phyloP scores from a whole-genome alignment of 2,113 vertebrate species.

The Chlamydotis undulata region DNA sequence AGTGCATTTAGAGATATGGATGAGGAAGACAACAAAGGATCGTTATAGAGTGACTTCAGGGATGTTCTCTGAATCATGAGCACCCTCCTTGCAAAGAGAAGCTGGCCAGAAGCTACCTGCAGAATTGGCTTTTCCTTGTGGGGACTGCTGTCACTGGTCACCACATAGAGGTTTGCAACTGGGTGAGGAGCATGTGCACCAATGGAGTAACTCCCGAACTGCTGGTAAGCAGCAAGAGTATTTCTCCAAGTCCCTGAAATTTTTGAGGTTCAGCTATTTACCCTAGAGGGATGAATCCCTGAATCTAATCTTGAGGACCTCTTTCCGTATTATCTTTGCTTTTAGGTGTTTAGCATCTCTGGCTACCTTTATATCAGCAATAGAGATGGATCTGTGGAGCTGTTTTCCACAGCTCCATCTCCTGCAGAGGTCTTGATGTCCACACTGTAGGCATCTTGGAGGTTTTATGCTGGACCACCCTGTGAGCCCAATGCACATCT shows the following conservation, averaged over 20 bases:
- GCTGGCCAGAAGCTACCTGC: not conserved
- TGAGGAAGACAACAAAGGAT: not conserved
- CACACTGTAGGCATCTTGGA: rapidly evolving
- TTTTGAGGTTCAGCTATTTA: not conserved
- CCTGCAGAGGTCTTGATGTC: not conserved
- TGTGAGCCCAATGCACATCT: rapidly evolving
- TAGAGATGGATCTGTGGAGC: not conserved
- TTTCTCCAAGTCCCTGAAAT: not conserved
- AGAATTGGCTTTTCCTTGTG: not conserved
- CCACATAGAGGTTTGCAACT: not conserved
- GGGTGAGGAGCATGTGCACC: not conserved
- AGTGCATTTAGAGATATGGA: not conserved
- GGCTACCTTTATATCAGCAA: not conserved
- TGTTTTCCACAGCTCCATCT: not conserved
- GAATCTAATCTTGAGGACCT: not conserved
- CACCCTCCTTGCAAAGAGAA: not conserved
- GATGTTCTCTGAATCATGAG: not conserved
- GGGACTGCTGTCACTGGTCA: not conserved
- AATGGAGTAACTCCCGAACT: not conserved
- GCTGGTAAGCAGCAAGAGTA: not conserved
- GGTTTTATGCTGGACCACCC: not conserved
- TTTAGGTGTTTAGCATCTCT: not conserved
- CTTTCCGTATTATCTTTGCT: not conserved
- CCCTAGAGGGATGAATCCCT: not conserved
- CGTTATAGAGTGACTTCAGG: not conserved